Conservation (phyloP, 2,888 invertebrate genomes). For the Phorcus lineatus region DNA sequence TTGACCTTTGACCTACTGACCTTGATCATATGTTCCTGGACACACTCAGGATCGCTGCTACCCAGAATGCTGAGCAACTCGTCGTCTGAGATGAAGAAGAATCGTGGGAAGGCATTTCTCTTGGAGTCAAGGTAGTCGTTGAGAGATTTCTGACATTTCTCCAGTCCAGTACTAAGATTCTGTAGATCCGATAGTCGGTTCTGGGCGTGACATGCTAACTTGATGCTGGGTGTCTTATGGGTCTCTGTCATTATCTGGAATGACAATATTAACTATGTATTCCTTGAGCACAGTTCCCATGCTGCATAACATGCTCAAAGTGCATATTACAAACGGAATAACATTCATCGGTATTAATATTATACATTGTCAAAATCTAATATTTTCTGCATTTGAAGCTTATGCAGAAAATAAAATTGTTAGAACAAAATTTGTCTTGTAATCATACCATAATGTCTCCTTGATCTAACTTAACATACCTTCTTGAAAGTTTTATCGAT, state of each 20-base stretch:
- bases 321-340: too few species aligned
- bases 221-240: conserved; percentile 86
- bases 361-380: too few species aligned
- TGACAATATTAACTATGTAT: not conserved
- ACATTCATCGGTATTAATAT: too few species aligned
- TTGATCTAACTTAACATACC: conserved; percentile 74
- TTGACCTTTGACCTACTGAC: conserved; percentile 74
- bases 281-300: not conserved
- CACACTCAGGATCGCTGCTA: conserved; percentile 87
- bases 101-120: conserved; percentile 90
- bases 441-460: too few species aligned
- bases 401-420: too few species aligned
- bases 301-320: too few species aligned
- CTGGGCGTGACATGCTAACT: conserved; percentile 85
- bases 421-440: too few species aligned
- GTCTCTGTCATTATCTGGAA: conserved; percentile 89
- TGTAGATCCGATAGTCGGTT: conserved; percentile 87
- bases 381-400: too few species aligned
- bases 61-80: conserved; percentile 92
- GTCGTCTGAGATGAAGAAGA: conserved; percentile 95
- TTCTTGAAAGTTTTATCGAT: conserved; percentile 88
- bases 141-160: conserved; percentile 92
- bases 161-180: conserved; percentile 84
- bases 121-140: conserved; percentile 93
- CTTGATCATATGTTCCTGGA: conserved; percentile 95